These are phyloP conservation scores for Reticulitermes lucifugus DNA, from an alignment of 2,888 invertebrate genomes.

Conservation along the genomic window DNA sequence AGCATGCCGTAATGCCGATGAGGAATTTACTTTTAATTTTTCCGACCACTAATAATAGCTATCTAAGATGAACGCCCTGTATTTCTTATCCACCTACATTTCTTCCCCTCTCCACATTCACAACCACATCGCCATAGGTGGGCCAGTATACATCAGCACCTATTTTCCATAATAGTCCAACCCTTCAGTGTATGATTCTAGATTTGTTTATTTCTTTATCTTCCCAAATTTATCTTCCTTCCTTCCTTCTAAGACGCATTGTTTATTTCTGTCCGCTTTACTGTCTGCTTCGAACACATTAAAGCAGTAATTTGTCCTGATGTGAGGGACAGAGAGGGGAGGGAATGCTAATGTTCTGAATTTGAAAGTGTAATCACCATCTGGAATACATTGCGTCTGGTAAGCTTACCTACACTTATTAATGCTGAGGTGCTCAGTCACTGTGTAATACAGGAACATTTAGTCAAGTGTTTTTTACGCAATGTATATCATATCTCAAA, in stretches of 20 bases:
- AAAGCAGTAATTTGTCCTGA: slow-evolving; percentile 35
- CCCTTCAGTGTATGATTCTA: slow-evolving; percentile 4
- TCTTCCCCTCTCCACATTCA: too few species aligned
- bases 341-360: slow-evolving; percentile 18
- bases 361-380: slow-evolving; percentile 32
- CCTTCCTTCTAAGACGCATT: slow-evolving; percentile 6
- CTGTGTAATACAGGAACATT: too few species aligned
- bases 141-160: slow-evolving; percentile 1
- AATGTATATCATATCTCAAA: too few species aligned
- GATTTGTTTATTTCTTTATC: slow-evolving; percentile 38
- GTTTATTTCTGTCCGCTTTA: slow-evolving; percentile 35
- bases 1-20: too few species aligned
- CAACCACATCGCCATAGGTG: slow-evolving; percentile 14
- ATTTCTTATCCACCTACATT: too few species aligned
- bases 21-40: too few species aligned
- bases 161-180: slow-evolving; percentile 14
- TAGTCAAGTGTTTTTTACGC: not conserved
- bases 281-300: slow-evolving; percentile 21
- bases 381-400: not conserved
- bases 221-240: slow-evolving; percentile 18
- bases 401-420: not conserved
- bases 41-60: too few species aligned
- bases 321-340: not conserved
- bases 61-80: too few species aligned
- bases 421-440: not conserved